Evolutionary conservation across 2,797 vertebrate genomes (phyloP).

Genomic region (Staurois parvus): DNA sequence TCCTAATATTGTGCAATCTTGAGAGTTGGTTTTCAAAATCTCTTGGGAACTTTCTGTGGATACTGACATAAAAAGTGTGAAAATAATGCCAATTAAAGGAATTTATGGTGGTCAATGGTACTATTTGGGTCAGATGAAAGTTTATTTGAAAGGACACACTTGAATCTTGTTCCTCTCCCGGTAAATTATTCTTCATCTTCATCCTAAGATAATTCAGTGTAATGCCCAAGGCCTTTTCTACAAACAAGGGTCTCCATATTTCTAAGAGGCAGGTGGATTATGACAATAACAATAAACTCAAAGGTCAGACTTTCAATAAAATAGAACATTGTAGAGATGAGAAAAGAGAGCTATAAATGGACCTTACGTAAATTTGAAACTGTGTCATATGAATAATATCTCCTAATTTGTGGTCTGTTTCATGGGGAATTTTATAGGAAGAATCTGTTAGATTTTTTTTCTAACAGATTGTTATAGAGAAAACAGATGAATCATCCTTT

Average conservation of each 20-base stretch:
- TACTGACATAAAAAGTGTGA: no score
- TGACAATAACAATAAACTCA: slow-evolving; percentile 58
- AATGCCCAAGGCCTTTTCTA: slow-evolving; percentile 42
- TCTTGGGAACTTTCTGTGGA: no score
- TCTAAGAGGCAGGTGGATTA: slow-evolving; percentile 48
- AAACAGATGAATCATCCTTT: no score
- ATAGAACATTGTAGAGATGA: slow-evolving; percentile 33
- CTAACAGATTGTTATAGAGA: no score
- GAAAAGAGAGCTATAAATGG: neutral
- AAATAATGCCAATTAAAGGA: no score
- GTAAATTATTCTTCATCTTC: neutral
- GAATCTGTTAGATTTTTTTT: neutral
- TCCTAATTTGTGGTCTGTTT: neutral
- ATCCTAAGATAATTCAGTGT: slow-evolving; percentile 30
- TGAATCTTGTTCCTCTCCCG: neutral
- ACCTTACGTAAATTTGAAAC: neutral
- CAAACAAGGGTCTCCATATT: slow-evolving; percentile 49
- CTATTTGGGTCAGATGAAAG: no score
- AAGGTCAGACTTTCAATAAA: slow-evolving; percentile 61
- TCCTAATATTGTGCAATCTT: no score
- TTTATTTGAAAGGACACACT: no score
- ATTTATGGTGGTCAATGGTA: no score
- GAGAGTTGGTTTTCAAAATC: no score
- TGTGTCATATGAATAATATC: neutral
- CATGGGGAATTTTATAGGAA: neutral